phyloP scores from a whole-genome alignment of 2,113 vertebrate genomes.

The Leucoraja erinaceus region DNA sequence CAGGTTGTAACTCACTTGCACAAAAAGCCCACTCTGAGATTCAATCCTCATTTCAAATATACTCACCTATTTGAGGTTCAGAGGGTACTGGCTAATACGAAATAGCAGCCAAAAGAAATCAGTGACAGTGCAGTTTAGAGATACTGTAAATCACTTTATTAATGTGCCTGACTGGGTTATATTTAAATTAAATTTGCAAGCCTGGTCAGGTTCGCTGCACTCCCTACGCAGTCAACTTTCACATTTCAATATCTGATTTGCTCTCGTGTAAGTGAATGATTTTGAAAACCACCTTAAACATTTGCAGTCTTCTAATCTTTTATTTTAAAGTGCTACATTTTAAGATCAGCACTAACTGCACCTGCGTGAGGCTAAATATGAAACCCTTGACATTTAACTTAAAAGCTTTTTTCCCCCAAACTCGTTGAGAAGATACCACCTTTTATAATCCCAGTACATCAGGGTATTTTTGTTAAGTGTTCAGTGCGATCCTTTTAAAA shows the following conservation, averaged over 20 bases:
- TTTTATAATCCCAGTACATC: neutral
- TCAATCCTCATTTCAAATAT: neutral
- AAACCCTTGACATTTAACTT: neutral
- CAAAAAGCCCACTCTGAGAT: neutral
- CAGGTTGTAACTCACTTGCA: neutral
- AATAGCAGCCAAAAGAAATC: neutral
- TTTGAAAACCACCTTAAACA: neutral
- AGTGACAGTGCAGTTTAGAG: neutral
- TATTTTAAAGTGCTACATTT: neutral
- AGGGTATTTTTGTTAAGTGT: neutral
- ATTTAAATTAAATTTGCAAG: neutral
- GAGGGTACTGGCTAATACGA: neutral
- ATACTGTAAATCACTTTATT: neutral
- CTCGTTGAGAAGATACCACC: neutral
- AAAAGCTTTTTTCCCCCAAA: neutral
- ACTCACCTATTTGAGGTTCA: neutral
- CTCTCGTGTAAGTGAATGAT: neutral
- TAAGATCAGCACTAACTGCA: neutral
- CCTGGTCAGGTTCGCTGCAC: neutral
- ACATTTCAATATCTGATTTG: neutral
- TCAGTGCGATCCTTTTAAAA: neutral
- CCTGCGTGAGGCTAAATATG: neutral
- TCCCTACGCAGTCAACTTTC: neutral
- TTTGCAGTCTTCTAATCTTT: neutral
- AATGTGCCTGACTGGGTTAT: neutral